Conservation (phyloP, 2,113 vertebrate species). For the Astur gentilis region DNA sequence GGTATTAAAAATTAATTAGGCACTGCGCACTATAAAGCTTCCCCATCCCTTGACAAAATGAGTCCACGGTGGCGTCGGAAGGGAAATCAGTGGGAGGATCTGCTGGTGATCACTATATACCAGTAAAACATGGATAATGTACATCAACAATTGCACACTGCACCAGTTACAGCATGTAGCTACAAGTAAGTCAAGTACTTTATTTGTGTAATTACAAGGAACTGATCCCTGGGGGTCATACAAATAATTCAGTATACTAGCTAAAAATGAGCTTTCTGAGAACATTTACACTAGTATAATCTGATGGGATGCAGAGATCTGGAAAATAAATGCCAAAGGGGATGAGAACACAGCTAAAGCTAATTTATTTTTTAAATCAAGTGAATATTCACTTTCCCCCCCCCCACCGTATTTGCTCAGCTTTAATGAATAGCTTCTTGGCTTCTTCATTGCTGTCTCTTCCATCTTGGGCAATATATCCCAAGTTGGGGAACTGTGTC, state of each 20-base stretch:
- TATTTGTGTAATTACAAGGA: conserved; percentile 32
- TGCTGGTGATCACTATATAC: not conserved
- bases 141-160: not conserved
- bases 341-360: not conserved
- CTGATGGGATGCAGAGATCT: conserved; percentile 30
- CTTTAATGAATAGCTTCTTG: not conserved
- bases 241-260: conserved; percentile 4
- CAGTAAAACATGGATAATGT: not conserved
- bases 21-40: not conserved
- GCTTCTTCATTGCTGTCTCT: not conserved
- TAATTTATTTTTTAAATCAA: conserved; percentile 46
- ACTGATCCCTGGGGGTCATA: not conserved
- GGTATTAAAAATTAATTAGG: not conserved
- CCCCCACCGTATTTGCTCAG: not conserved
- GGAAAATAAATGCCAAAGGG: conserved; percentile 44
- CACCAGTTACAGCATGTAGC: not conserved
- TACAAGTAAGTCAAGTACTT: conserved; percentile 16
- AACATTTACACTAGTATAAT: not conserved
- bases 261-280: conserved; percentile 52
- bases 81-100: not conserved
- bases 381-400: not conserved
- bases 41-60: not conserved
- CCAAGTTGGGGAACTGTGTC: not conserved
- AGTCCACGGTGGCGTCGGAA: not conserved
- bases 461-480: not conserved